These are phyloP conservation scores for Clivina fossor DNA, from an alignment of 2,888 invertebrate species.

Conservation along the genomic window DNA sequence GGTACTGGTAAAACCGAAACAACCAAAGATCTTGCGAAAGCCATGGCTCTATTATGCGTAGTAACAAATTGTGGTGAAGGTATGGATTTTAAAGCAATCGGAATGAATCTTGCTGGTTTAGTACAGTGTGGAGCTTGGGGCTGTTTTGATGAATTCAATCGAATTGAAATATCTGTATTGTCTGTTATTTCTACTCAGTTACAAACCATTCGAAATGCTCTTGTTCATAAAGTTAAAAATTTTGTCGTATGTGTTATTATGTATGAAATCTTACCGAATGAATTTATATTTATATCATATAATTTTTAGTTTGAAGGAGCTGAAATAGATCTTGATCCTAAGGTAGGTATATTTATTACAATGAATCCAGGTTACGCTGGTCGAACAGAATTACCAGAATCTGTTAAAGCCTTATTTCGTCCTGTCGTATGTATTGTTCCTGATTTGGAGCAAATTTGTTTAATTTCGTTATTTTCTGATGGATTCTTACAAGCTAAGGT, in stretches of 20 bases:
- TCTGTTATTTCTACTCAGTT: conserved; percentile 92
- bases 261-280: neutral
- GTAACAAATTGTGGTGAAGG: conserved; percentile 94
- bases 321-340: conserved; percentile 78
- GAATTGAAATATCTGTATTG: conserved; percentile 88
- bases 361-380: conserved; percentile 96
- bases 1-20: conserved; percentile 92
- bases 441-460: conserved; percentile 88
- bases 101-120: conserved; percentile 73
- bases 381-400: conserved; percentile 88
- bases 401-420: conserved; percentile 87
- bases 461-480: conserved; percentile 89
- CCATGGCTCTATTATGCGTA: conserved; percentile 77
- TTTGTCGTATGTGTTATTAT: conserved; percentile 64
- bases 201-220: conserved; percentile 83
- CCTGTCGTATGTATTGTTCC: conserved; percentile 92
- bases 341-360: conserved; percentile 91
- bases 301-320: conserved; percentile 78
- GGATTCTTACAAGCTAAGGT: conserved; percentile 89
- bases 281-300: neutral
- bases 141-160: conserved; percentile 93
- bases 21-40: conserved; percentile 88
- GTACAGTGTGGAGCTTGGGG: conserved; percentile 94
- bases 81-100: conserved; percentile 86
- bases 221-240: conserved; percentile 71